Evolutionary conservation across 2,113 vertebrate genomes (phyloP), one percentile per base, ranked within the genome.

Genomic region (Zootoca vivipara): DNA sequence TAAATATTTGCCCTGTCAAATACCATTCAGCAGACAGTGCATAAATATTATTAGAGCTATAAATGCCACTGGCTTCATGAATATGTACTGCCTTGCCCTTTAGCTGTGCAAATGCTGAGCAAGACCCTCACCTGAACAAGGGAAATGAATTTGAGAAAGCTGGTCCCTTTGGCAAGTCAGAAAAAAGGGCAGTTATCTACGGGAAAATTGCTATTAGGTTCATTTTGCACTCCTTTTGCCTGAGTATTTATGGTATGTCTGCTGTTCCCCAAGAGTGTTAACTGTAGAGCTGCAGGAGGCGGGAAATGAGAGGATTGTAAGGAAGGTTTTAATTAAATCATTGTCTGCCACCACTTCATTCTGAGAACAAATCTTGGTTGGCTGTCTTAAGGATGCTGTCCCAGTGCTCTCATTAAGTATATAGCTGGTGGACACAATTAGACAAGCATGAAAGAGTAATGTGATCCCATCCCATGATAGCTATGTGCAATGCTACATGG

Each of bases 1-100:
- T 90, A 83, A 90, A 87, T 84, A 75, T 92, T 91, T 92, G 83
- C 84, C 90, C 85, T 90, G 87, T 80, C 0, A 1, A 78, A 86
- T 85, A 90, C 82, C 89, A 30, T 88, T 90, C 64, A 52, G 87
- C 62, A 73, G 88, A 75, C 52, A 75, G 65, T 1, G 12, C 77
- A 91, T 92, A 87, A 92, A 92, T 88, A 56, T 30, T 93, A 26
- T 46, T 1, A 64, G 83, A 91, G 86, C 80, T 6, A 70, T 8
- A 85, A 91, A 86, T 13, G 62, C 28, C 90, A 82, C 87, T 4
- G 85, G 16, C 73, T 87, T 88, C 81, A 88, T 88, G 62, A 88
- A 88, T 88, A 88, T 88, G 87, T 78, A 83, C 81, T 83, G 74
- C 46, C 3, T 0, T 77, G 12, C 4, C 83, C 38, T 72, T 62